A percentile compares a stretch with the other conserved stretches of the same genome.
phyloP scores from a whole-genome alignment of 1,140 invertebrate species.

The Apis dorsata region DNA sequence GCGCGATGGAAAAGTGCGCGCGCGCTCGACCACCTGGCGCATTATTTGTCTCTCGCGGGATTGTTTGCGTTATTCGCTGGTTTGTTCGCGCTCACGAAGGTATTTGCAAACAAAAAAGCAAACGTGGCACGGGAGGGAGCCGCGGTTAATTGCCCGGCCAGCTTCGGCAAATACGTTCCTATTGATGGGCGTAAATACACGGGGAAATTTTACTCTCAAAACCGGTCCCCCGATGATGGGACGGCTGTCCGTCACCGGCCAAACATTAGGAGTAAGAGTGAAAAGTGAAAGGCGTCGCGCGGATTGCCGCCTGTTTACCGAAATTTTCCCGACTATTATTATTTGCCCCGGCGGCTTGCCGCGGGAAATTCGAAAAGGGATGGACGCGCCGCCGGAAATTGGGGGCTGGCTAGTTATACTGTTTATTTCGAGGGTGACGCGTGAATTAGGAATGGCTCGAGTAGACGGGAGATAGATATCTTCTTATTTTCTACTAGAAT shows the following conservation, averaged over 20 bases:
- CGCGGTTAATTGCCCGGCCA: slow-evolving; percentile 63
- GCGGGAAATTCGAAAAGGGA: background rate
- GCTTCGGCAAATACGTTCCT: slow-evolving; percentile 62
- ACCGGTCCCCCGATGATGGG: slow-evolving; percentile 28
- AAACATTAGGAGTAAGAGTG: slow-evolving; percentile 58
- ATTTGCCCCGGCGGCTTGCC: background rate
- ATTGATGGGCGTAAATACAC: slow-evolving; percentile 62
- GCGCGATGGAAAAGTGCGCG: slow-evolving; percentile 38
- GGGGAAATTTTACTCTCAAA: slow-evolving; percentile 62
- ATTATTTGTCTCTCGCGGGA: slow-evolving; percentile 47
- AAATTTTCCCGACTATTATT: slow-evolving; percentile 43
- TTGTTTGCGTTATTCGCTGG: slow-evolving; percentile 65
- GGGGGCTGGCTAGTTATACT: background rate
- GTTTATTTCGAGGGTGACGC: background rate
- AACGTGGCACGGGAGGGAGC: slow-evolving; percentile 39
- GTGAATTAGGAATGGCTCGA: background rate
- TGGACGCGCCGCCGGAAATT: too few relatives aligned
- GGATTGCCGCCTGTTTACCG: slow-evolving; percentile 29
- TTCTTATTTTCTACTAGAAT: too few relatives aligned
- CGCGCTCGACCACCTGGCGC: slow-evolving; percentile 31
- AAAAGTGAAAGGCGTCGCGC: slow-evolving; percentile 58
- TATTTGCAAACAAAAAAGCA: slow-evolving; percentile 66
- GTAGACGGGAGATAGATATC: too few relatives aligned
- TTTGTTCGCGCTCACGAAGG: slow-evolving; percentile 47
- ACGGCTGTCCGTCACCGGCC: slow-evolving; percentile 31